Base-by-base conservation (phyloP, 2,888 invertebrate genomes). In the Polymixis flavicincta region DNA sequence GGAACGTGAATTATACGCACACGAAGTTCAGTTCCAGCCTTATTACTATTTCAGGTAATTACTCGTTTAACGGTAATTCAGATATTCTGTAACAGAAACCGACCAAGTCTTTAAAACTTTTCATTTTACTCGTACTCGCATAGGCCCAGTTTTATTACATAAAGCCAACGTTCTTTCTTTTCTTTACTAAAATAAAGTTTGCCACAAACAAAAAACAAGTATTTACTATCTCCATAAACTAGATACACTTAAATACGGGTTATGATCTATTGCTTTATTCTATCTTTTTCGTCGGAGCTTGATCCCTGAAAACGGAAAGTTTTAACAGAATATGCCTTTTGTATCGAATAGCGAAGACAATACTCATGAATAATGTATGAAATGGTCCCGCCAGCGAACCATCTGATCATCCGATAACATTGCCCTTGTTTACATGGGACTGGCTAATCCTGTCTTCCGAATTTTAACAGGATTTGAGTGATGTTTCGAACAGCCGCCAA, bases 381-480 rank as follows among this genome's bases (percentile, higher is more conserved):
- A 88, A 86, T 82, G 89, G 86, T 89, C 83, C 82, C 86, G 87
- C 85, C 85, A 86, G 89, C 84, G 90, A 92, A 92, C 91, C 93
- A 92, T 94, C 92, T 91, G 94, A 94, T 94, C 93, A 92, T 86
- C 91, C 92, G 94, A 94, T 94, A 93, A 92, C 92, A 89, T 89
- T 88, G 92, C 87, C 90, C 92, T 93, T 95, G 95, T 95, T 95
- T 95, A 94, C 94, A 92, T 87, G 91, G 91, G 89, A 89, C 91
- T 89, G 85, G 89, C 92, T 95, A 95, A 95, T 95, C 93, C 91
- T 91, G 92, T 93, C 93, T 92, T 87, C 89, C 85, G 92, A 93
- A 94, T 93, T 93, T 94, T 92, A 95, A 95, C 94, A 93, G 93
- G 93, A 93, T 94, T 94, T 93, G 93, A 93, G 90, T 91, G 91